Evolutionary conservation across 1,140 invertebrate species (phyloP).

Genomic region (Solenopsis fugax): DNA sequence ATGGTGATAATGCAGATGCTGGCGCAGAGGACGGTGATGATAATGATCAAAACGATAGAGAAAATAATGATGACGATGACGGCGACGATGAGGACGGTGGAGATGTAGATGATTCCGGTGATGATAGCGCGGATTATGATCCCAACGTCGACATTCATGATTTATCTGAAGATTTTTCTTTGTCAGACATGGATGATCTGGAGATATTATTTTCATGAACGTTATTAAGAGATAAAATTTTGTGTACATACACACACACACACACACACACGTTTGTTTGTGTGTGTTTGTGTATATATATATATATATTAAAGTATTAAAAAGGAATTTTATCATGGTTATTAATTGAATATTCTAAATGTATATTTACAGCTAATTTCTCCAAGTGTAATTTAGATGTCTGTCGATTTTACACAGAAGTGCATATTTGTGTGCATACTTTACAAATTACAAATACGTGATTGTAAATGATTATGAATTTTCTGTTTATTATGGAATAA

Average conservation of each 20-base stretch:
- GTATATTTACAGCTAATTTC: slow-evolving; percentile 25
- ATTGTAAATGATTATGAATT: slow-evolving; percentile 37
- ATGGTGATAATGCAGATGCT: slow-evolving; percentile 82
- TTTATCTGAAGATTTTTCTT: slow-evolving; percentile 76
- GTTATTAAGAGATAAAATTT: slow-evolving; percentile 28
- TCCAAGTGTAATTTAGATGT: background rate
- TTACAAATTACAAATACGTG: slow-evolving; percentile 28
- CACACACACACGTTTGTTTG: background rate
- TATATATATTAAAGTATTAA: slow-evolving; percentile 35
- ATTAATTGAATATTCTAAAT: slow-evolving; percentile 40
- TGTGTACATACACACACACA: slow-evolving; percentile 4
- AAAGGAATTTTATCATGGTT: slow-evolving; percentile 35
- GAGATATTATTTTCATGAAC: slow-evolving; percentile 77
- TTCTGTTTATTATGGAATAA: slow-evolving; percentile 49
- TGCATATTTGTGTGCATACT: background rate
- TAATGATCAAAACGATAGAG: slow-evolving; percentile 83
- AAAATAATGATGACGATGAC: slow-evolving; percentile 85
- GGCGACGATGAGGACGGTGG: slow-evolving; percentile 81
- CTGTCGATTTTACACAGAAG: background rate
- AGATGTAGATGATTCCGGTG: slow-evolving; percentile 83
- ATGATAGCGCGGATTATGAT: slow-evolving; percentile 79
- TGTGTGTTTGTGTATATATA: background rate
- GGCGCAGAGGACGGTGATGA: slow-evolving; percentile 82
- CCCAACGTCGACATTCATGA: slow-evolving; percentile 67
- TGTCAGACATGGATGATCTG: slow-evolving; percentile 79